Conservation (phyloP, 2,797 vertebrate genomes). For the Acrossocheilus wenchowensis region DNA sequence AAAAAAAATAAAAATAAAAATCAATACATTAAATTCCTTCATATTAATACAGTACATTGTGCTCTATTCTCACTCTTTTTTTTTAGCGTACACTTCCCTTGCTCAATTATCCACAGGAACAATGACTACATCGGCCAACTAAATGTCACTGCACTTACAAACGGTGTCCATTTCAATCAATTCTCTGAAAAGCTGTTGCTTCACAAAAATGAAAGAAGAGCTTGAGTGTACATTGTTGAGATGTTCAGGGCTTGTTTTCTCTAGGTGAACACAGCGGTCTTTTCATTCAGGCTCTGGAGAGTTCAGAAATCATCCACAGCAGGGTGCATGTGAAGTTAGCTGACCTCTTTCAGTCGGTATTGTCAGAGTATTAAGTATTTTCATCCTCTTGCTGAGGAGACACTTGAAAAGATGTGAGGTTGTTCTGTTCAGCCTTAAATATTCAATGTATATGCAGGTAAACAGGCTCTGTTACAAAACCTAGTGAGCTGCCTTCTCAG, state of each 20-base stretch:
- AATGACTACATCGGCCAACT: constrained; percentile 36
- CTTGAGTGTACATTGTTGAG: constrained; percentile 65
- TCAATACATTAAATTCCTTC: neutral
- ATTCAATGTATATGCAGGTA: neutral
- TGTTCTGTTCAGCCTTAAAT: constrained; percentile 30
- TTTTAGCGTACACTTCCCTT: neutral
- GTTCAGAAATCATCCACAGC: constrained; percentile 11
- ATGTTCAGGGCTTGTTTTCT: constrained; percentile 50
- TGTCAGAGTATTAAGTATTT: neutral
- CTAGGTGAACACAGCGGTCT: constrained; percentile 18
- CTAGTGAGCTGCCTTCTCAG: neutral
- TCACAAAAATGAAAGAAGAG: constrained; percentile 61
- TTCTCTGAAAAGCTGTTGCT: constrained; percentile 41
- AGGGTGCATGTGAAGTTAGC: constrained; percentile 7
- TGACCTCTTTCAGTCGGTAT: constrained; percentile 31
- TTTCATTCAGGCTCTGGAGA: constrained; percentile 32
- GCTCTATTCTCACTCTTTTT: neutral
- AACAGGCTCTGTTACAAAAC: neutral
- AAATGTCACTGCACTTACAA: constrained; percentile 60
- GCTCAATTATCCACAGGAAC: constrained; percentile 21
- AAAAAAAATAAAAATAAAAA: neutral
- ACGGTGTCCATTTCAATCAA: constrained; percentile 42
- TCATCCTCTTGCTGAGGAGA: constrained; percentile 37
- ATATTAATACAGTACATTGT: neutral
- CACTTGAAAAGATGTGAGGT: constrained; percentile 31